Percentiles rank a stretch among this genome's conserved stretches.
Evolutionary conservation across 2,113 vertebrate species (phyloP).

Genomic region (Cynocephalus volans): DNA sequence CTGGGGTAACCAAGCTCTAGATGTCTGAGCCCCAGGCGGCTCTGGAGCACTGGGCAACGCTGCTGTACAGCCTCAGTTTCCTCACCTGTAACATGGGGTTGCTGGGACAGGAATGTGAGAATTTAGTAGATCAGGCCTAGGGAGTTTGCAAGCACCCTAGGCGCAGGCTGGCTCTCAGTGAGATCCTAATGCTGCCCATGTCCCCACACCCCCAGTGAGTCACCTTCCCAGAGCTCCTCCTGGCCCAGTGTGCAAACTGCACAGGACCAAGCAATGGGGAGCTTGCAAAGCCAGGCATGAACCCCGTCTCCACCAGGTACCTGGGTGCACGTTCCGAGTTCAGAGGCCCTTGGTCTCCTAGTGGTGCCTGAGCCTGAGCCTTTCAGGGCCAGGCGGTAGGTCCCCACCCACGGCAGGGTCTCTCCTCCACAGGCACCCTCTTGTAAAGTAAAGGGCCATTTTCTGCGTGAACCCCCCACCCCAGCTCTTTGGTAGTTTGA

Average conservation of each 20-base stretch:
- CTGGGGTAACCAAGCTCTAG: not conserved
- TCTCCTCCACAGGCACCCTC: not conserved
- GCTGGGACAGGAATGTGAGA: not conserved
- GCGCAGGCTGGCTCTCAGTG: not conserved
- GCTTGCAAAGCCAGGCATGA: not conserved
- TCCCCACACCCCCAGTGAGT: no score
- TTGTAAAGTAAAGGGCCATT: not conserved
- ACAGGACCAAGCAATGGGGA: not conserved
- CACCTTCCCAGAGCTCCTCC: not conserved
- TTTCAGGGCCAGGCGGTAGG: not conserved
- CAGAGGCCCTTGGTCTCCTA: not conserved
- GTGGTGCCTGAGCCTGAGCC: not conserved
- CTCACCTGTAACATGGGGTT: not conserved
- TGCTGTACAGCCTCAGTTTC: not conserved
- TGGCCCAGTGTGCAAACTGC: not conserved
- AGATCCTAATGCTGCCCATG: not conserved
- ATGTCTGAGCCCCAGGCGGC: not conserved
- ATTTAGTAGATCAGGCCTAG: not conserved
- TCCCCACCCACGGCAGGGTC: not conserved
- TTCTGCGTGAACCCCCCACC: not conserved
- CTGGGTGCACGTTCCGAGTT: not conserved
- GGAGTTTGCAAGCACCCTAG: no score
- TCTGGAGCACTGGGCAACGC: not conserved
- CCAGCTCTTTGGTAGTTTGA: not conserved
- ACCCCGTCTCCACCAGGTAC: not conserved